Percentiles rank a stretch among this genome's conserved stretches.
Conservation (phyloP, 2,888 invertebrate species). For the Choristoneura rosaceana region DNA sequence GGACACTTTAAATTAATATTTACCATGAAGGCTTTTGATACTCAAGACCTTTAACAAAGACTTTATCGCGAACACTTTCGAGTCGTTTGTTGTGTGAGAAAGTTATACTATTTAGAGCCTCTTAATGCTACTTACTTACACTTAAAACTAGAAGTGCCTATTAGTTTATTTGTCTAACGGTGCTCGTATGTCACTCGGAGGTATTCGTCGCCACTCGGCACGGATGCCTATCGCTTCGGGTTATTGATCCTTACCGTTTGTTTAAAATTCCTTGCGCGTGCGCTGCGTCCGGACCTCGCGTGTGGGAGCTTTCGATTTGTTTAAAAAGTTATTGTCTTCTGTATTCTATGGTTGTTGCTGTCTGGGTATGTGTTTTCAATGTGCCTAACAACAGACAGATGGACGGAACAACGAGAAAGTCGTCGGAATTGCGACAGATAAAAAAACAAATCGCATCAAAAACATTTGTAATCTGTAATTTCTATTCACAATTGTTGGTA, state of each 20-base stretch:
- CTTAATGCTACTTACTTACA: not conserved
- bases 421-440: not conserved
- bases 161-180: constrained; percentile 31
- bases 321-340: constrained; percentile 34
- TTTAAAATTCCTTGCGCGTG: constrained; percentile 67
- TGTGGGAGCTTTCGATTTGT: constrained; percentile 40
- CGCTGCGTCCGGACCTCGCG: constrained; percentile 49
- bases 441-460: not conserved
- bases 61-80: too few relatives aligned
- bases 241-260: constrained; percentile 66
- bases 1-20: too few relatives aligned
- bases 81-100: too few relatives aligned
- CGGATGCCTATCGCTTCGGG: constrained; percentile 62
- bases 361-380: not conserved
- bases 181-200: constrained; percentile 24
- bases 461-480: too few relatives aligned
- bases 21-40: too few relatives aligned
- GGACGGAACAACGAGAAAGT: not conserved
- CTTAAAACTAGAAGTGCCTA: constrained; percentile 15
- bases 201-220: constrained; percentile 55
- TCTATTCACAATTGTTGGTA: too few relatives aligned
- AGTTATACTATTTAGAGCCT: not conserved
- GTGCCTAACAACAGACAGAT: not conserved
- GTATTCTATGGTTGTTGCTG: constrained; percentile 23
- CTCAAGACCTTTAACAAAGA: too few relatives aligned